Percentiles rank a stretch among this genome's conserved stretches.
These are phyloP conservation scores for Artemia franciscana DNA, from an alignment of 1,140 invertebrate genomes.

Conservation along the genomic window DNA sequence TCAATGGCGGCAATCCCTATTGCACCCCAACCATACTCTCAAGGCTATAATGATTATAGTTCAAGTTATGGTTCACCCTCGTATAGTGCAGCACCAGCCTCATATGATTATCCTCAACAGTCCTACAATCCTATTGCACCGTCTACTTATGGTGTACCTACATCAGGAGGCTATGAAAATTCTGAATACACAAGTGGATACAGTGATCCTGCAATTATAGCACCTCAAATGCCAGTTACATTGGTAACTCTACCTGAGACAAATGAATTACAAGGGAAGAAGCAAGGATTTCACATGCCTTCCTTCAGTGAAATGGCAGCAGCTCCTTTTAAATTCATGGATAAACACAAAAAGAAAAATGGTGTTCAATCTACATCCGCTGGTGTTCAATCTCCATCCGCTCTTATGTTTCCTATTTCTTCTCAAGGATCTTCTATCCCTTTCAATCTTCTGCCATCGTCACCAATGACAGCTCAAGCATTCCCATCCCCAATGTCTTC, in stretches of 20 bases:
- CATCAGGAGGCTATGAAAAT: background rate
- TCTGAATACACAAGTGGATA: background rate
- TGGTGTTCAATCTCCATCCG: no score
- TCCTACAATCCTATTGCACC: background rate
- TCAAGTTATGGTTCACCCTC: background rate
- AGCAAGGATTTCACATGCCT: background rate
- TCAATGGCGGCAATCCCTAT: background rate
- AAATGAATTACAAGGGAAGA: background rate
- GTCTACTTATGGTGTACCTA: background rate
- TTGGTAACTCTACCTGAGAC: background rate
- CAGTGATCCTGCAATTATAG: background rate
- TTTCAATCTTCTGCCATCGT: no score
- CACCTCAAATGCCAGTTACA: background rate
- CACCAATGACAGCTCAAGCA: no score
- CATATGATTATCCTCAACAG: no score
- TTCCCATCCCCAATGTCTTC: no score
- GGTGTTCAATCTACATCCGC: no score
- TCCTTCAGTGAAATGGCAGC: background rate
- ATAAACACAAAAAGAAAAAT: no score
- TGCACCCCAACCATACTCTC: background rate
- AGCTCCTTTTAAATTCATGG: background rate
- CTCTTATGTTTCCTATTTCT: no score
- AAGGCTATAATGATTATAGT: no score
- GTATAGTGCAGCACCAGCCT: background rate
- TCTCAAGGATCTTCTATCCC: no score